These are phyloP conservation scores for Gallinago solitaria DNA, from an alignment of 2,797 vertebrate species.

Conservation along the genomic window DNA sequence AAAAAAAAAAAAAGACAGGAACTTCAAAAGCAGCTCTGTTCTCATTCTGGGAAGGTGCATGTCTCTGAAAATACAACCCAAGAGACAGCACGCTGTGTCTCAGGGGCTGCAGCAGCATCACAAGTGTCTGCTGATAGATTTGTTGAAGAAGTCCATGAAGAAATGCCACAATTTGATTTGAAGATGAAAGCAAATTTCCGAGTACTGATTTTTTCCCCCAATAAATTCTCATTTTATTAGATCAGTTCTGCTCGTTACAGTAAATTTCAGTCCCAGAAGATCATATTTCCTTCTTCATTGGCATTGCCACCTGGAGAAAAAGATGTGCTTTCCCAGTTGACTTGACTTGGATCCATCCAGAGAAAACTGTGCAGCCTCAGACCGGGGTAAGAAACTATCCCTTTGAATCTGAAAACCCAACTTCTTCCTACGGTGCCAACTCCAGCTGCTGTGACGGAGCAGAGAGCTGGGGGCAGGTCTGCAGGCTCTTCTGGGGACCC, in stretches of 20 bases:
- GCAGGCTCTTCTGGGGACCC: not conserved
- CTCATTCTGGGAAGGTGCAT: not conserved
- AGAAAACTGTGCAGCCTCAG: not conserved
- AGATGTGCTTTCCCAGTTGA: not conserved
- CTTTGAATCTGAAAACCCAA: not conserved
- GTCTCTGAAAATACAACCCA: not conserved
- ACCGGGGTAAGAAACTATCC: not conserved
- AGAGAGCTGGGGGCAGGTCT: not conserved
- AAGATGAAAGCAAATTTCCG: conserved; percentile 1
- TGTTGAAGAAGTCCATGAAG: not conserved
- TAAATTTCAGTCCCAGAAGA: not conserved
- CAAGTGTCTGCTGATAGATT: not conserved
- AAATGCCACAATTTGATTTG: conserved; percentile 13
- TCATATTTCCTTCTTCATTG: not conserved
- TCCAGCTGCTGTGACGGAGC: not conserved
- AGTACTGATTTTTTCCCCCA: not conserved
- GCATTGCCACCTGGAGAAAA: not conserved
- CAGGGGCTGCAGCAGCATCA: not conserved
- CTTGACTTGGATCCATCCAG: not conserved
- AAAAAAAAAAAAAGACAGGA: not conserved
- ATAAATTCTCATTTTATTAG: not conserved
- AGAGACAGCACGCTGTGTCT: not conserved
- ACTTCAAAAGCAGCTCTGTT: not conserved
- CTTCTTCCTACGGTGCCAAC: not conserved
- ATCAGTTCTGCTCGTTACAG: conserved; percentile 8